Base-by-base conservation (phyloP, 2,113 vertebrate species). In the Echinops telfairi region DNA sequence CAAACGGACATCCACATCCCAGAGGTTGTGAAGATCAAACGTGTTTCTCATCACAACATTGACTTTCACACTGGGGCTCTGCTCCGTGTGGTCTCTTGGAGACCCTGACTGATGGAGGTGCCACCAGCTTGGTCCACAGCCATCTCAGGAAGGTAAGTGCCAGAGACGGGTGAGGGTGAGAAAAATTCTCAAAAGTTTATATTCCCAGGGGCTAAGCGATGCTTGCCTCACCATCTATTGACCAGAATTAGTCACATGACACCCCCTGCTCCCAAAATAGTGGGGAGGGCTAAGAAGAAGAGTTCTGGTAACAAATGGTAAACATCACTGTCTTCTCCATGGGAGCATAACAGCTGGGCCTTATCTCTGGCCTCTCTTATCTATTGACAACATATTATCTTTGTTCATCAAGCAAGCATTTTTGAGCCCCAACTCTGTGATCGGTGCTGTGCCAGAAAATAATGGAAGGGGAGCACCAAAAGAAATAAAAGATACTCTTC, bases 391-490 rank as follows among this genome's bases (percentile, higher is more conserved):
- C 17, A 33, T 58, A 33, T 62, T 92, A 89, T 95, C 90, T 95
- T 89, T 80, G 89, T 86, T 80, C 90, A 96, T 92, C 93, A 76
- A 85, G 70, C 15, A 58, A 53, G 19, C 29, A 38, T 58, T 94
- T 92, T 87, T 92, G 91, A 95, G 71, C 62, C 58, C 23, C 79
- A 88, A 84, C 29, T 93, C 47, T 40, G 29, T 9, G 79, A 94
- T 89, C 43, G 79, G 53, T 33, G 27, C 64, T 33, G 12, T 94
- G 95, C 95, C 96, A 96, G 77, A 94, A 95, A 96, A 93, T 91
- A 96, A 75, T 90, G 86, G 78, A 92, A 96, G 86, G 85, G 2
- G 5, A 40, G 31, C 79, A 95, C 94, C 90, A 86, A 93, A 90
- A 95, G 93, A 95, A 96, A 96, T 94, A 94, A 83, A 86, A 91